Conservation (phyloP, 2,797 vertebrate species). For the Trematomus bernacchii region DNA sequence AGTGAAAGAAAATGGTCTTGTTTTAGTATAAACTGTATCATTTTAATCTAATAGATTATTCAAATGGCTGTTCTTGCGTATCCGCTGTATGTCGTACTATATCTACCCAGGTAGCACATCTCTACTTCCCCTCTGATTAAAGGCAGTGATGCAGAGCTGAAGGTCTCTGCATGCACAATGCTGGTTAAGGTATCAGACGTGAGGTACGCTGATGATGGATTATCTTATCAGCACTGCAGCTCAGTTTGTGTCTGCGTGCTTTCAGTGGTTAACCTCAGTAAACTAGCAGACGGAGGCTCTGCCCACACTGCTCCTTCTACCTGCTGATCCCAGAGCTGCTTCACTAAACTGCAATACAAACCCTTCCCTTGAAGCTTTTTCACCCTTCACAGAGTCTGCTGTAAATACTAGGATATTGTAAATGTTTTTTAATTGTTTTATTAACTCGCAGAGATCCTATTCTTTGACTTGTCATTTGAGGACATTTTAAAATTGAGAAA, state of each 20-base stretch:
- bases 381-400: no score
- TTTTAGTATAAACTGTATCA: no score
- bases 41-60: no score
- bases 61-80: neutral
- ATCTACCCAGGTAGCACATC: neutral
- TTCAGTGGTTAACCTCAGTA: constrained; percentile 21
- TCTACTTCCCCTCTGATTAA: neutral
- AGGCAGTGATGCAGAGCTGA: neutral
- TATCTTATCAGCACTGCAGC: constrained; percentile 38
- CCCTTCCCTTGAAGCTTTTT: neutral
- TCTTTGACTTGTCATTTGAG: no score
- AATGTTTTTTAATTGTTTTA: no score
- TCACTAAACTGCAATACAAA: neutral
- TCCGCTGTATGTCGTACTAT: neutral
- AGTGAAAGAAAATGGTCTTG: no score
- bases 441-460: no score
- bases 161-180: neutral
- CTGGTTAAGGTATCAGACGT: neutral
- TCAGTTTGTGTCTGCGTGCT: neutral
- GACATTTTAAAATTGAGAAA: no score
- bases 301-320: constrained; percentile 16
- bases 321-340: constrained; percentile 32
- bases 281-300: neutral
- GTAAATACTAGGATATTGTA: no score
- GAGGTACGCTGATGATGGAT: constrained; percentile 48